phyloP scores from a whole-genome alignment of 2,888 invertebrate genomes.

The Euplagia quadripunctaria region DNA sequence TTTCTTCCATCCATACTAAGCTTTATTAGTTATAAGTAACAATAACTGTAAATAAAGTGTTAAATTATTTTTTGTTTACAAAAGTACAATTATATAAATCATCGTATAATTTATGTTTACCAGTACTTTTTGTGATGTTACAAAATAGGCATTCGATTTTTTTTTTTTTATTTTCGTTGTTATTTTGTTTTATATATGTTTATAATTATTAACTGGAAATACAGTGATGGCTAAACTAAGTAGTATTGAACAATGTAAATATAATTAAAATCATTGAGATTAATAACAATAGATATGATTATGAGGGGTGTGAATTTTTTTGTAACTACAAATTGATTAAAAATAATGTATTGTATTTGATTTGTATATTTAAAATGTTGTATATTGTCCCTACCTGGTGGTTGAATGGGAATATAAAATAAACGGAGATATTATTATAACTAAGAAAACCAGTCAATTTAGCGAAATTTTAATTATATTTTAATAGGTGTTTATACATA shows the following conservation, averaged over 20 bases:
- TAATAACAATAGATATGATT: constrained; percentile 36
- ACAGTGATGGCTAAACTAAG: constrained; percentile 42
- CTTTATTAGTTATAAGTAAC: constrained; percentile 74
- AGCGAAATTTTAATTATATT: constrained; percentile 61
- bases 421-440: constrained; percentile 34
- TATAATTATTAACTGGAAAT: constrained; percentile 28
- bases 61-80: constrained; percentile 52
- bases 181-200: constrained; percentile 17
- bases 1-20: constrained; percentile 73
- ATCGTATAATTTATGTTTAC: constrained; percentile 21
- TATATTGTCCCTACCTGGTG: constrained; percentile 67
- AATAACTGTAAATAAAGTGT: constrained; percentile 61
- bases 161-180: constrained; percentile 21
- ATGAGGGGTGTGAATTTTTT: constrained; percentile 36
- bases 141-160: constrained; percentile 7
- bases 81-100: constrained; percentile 44
- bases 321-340: constrained; percentile 28
- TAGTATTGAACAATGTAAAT: constrained; percentile 49
- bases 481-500: constrained; percentile 52
- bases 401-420: constrained; percentile 55
- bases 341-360: constrained; percentile 20
- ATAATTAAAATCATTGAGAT: constrained; percentile 49
- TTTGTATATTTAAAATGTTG: constrained; percentile 28
- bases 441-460: constrained; percentile 75
- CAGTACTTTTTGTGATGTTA: constrained; percentile 31